Evolutionary conservation across 2,888 invertebrate species (phyloP).

Genomic region (Aproaerema taeniolella): DNA sequence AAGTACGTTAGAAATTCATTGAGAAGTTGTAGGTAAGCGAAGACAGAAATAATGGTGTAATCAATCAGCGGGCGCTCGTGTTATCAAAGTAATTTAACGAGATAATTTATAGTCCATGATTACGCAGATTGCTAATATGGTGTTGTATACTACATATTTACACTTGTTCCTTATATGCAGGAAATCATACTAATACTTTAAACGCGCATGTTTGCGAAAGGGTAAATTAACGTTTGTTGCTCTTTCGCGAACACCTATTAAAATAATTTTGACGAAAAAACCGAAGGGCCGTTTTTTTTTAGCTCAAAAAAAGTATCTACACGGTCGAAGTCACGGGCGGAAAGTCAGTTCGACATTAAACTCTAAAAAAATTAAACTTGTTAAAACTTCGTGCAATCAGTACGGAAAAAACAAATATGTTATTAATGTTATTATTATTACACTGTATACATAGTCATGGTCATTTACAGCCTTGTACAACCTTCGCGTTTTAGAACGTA

Average conservation of each 20-base stretch:
- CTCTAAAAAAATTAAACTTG: no score
- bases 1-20: no score
- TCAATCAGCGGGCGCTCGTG: conserved; percentile 4
- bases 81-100: conserved; percentile 6
- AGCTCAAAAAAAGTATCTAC: no score
- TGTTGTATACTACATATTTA: conserved; percentile 5
- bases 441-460: conserved; percentile 1
- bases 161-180: conserved; percentile 9
- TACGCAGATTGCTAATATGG: conserved; percentile 9
- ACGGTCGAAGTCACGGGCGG: no score
- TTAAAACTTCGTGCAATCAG: background rate
- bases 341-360: no score
- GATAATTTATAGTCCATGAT: conserved; percentile 10
- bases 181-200: conserved; percentile 4
- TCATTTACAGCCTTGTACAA: background rate
- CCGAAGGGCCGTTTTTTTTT: no score
- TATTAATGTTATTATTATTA: no score
- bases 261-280: no score
- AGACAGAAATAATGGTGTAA: conserved; percentile 4
- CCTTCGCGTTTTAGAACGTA: conserved; percentile 4
- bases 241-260: no score
- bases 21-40: no score
- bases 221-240: no score
- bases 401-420: conserved; percentile 4
- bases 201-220: no score